These are phyloP conservation scores for Connochaetes taurinus DNA, from an alignment of 2,113 vertebrate species.

Conservation along the genomic window DNA sequence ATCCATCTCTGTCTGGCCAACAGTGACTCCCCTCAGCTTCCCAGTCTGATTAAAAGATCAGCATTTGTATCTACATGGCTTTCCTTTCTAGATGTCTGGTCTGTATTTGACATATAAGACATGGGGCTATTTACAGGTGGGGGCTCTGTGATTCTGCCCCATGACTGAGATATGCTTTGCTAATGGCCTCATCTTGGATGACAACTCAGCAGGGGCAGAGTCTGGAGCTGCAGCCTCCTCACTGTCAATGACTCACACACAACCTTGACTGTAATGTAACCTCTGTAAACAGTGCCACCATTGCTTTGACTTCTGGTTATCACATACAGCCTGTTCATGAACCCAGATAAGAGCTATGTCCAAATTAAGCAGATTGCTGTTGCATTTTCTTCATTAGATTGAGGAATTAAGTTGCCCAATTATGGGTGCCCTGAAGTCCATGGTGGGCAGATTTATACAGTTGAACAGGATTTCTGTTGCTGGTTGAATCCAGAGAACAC, in stretches of 20 bases:
- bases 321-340: neutral
- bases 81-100: neutral
- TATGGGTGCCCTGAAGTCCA: neutral
- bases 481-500: neutral
- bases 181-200: neutral
- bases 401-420: neutral
- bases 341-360: neutral
- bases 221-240: neutral
- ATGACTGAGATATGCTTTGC: neutral
- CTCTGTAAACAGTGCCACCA: neutral
- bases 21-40: neutral
- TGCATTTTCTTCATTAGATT: neutral
- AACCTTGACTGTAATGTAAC: neutral
- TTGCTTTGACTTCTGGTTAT: constrained; percentile 32
- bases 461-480: neutral
- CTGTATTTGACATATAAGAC: neutral
- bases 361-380: neutral
- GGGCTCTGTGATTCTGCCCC: neutral
- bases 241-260: accelerated
- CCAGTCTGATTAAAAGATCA: neutral
- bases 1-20: neutral
- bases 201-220: neutral
- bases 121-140: neutral
- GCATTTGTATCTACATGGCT: neutral
- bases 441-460: neutral